phyloP scores from a whole-genome alignment of 1,140 invertebrate genomes.

The Goniozus legneri region DNA sequence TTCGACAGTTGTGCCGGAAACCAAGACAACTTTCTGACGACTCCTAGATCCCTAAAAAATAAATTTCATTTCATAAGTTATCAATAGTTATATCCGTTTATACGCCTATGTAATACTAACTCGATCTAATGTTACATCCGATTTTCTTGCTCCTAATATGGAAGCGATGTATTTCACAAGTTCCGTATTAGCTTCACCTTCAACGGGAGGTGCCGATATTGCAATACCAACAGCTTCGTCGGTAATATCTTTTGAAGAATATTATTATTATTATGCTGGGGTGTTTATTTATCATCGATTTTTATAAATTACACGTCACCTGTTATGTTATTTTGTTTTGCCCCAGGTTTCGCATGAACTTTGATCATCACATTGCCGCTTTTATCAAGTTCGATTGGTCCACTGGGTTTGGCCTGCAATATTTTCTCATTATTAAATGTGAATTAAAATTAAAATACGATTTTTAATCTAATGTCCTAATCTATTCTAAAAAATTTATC shows the following conservation, averaged over 20 bases:
- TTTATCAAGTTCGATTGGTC: slow-evolving; percentile 58
- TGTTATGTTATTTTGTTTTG: slow-evolving; percentile 70
- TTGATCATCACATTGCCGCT: slow-evolving; percentile 62
- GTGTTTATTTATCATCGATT: background rate
- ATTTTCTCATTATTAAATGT: background rate
- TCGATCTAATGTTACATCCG: slow-evolving; percentile 64
- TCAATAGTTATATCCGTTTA: background rate
- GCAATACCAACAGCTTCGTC: slow-evolving; percentile 62
- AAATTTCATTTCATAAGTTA: background rate
- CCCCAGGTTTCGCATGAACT: slow-evolving; percentile 73
- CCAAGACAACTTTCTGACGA: slow-evolving; percentile 50
- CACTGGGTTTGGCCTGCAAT: slow-evolving; percentile 9
- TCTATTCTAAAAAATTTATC: too few relatives aligned
- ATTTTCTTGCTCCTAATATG: slow-evolving; percentile 66
- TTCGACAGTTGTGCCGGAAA: slow-evolving; percentile 41
- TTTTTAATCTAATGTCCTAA: too few relatives aligned
- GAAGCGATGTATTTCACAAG: slow-evolving; percentile 69
- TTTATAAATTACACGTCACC: slow-evolving; percentile 45
- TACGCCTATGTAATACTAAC: slow-evolving; percentile 45
- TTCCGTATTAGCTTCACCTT: slow-evolving; percentile 77
- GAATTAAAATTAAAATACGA: too few relatives aligned
- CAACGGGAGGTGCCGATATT: slow-evolving; percentile 72
- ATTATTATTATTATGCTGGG: background rate
- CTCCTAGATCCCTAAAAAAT: slow-evolving; percentile 52
- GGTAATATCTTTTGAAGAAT: slow-evolving; percentile 41